phyloP scores from a whole-genome alignment of 2,888 invertebrate species.

The Plusia festucae region DNA sequence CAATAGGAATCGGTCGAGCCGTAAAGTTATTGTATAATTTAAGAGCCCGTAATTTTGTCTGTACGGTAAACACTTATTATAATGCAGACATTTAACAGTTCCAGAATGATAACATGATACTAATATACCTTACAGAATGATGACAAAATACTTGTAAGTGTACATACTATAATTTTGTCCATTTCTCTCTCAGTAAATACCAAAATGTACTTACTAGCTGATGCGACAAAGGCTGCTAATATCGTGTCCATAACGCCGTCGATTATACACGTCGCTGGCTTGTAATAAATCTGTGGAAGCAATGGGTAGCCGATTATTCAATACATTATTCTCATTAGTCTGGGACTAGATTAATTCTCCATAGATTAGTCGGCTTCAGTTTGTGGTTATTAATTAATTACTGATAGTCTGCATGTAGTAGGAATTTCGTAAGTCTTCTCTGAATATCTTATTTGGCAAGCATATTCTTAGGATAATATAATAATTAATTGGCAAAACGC shows the following conservation, averaged over 20 bases:
- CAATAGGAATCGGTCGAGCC: too few species aligned
- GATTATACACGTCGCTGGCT: conserved; percentile 86
- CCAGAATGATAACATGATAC: too few species aligned
- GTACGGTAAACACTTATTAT: too few species aligned
- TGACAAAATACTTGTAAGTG: too few species aligned
- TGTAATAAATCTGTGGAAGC: conserved; percentile 82
- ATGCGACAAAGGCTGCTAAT: conserved; percentile 82
- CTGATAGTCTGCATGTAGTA: not conserved
- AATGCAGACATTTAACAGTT: too few species aligned
- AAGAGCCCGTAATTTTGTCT: too few species aligned
- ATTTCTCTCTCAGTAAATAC: not conserved
- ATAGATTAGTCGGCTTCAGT: conserved; percentile 22
- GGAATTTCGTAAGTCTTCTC: not conserved
- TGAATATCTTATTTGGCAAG: not conserved
- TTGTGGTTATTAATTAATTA: conserved; percentile 7
- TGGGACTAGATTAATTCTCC: conserved; percentile 48
- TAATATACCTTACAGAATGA: too few species aligned
- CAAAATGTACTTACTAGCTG: conserved; percentile 76
- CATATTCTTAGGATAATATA: too few species aligned
- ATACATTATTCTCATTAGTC: conserved; percentile 56
- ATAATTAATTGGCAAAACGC: too few species aligned
- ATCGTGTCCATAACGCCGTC: conserved; percentile 87
- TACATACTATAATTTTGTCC: not conserved
- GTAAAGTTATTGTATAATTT: too few species aligned
- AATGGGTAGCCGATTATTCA: conserved; percentile 53